A percentile compares a stretch with the other conserved stretches of the same genome.
Conservation (phyloP, 2,113 vertebrate species). For the Willisornis vidua region DNA sequence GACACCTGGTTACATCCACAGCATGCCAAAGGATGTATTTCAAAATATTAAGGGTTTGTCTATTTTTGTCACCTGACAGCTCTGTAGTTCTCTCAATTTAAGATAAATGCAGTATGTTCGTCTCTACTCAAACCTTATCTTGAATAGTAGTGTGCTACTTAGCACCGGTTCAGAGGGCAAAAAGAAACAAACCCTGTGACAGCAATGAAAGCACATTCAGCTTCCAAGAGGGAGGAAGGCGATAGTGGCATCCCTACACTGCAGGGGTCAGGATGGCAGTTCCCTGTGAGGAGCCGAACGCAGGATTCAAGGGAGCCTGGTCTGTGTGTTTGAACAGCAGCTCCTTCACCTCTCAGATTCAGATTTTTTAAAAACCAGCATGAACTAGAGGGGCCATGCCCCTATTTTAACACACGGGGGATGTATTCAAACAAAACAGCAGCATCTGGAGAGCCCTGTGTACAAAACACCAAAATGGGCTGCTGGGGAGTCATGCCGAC, state of each 20-base stretch:
- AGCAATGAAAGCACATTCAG: neutral
- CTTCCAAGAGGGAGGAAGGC: neutral
- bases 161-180: neutral
- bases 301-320: accelerated
- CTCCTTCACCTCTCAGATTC: neutral
- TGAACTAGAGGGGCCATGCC: neutral
- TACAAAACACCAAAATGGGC: neutral
- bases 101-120: neutral
- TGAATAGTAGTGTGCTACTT: neutral
- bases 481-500: neutral
- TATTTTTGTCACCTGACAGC: neutral
- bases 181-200: neutral
- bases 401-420: neutral
- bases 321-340: neutral
- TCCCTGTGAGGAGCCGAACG: neutral
- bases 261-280: neutral
- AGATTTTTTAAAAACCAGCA: neutral
- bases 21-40: neutral
- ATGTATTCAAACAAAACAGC: neutral
- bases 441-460: neutral
- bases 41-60: neutral
- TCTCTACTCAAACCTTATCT: neutral
- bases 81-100: neutral
- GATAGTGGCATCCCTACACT: neutral
- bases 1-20: neutral